phyloP scores from a whole-genome alignment of 2,113 vertebrate genomes.

The Neodon shergylaensis region DNA sequence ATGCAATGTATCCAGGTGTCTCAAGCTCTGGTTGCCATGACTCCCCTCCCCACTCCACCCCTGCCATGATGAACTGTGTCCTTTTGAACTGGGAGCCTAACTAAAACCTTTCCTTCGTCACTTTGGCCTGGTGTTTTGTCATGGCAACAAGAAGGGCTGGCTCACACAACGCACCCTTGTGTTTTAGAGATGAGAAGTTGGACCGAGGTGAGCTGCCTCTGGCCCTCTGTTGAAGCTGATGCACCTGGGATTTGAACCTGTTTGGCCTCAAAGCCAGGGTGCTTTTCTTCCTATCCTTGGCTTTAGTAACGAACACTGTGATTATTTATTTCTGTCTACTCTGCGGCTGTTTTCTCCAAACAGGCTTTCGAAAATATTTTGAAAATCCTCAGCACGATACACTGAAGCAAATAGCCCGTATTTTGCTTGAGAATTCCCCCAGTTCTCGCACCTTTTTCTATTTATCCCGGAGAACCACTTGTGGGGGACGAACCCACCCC shows the following conservation, averaged over 20 bases:
- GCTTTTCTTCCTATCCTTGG: not conserved
- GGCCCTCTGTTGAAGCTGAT: not conserved
- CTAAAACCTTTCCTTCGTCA: not conserved
- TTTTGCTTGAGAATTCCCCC: slow-evolving; percentile 16
- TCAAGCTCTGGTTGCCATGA: not conserved
- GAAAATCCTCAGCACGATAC: not conserved
- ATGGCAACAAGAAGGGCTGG: not conserved
- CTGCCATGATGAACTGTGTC: not conserved
- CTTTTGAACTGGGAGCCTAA: not conserved
- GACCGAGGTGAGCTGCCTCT: not conserved
- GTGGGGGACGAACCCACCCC: not conserved
- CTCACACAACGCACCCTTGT: not conserved
- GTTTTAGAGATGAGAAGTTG: not conserved
- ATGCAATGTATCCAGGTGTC: too few relatives aligned
- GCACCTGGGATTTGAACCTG: not conserved
- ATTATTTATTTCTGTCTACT: slow-evolving; percentile 12
- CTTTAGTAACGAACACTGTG: not conserved
- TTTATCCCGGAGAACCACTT: slow-evolving; percentile 1
- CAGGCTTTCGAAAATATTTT: slow-evolving; percentile 54
- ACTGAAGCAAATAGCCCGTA: slow-evolving; percentile 17
- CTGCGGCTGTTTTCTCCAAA: slow-evolving; percentile 14
- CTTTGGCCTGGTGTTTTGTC: not conserved
- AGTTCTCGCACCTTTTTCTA: not conserved
- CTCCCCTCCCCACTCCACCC: too few relatives aligned
- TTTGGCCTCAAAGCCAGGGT: not conserved